Conservation (phyloP, 2,888 invertebrate genomes). For the Pammene fasciana region DNA sequence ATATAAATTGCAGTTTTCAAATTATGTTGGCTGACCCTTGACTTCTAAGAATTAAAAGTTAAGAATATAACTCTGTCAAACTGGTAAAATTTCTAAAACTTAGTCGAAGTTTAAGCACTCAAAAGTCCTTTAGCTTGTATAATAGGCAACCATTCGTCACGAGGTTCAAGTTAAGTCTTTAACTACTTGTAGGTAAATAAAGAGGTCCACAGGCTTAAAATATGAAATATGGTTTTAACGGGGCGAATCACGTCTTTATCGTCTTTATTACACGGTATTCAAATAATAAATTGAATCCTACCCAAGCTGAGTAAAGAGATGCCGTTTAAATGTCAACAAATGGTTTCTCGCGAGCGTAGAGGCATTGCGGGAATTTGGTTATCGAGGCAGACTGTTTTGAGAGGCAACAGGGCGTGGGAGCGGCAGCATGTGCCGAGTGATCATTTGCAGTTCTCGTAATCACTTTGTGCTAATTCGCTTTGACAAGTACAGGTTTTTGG, state of each 20-base stretch:
- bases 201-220: not conserved
- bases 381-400: slow-evolving; percentile 21
- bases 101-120: too few species aligned
- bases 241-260: not conserved
- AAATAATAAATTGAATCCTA: slow-evolving; percentile 6
- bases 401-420: slow-evolving; percentile 31
- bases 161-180: not conserved
- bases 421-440: slow-evolving; percentile 19
- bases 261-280: not conserved
- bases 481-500: not conserved
- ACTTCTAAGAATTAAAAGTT: too few species aligned
- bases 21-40: too few species aligned
- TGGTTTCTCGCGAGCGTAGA: not conserved
- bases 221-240: not conserved
- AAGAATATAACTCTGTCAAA: not conserved
- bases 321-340: slow-evolving; percentile 14
- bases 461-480: slow-evolving; percentile 12
- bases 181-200: not conserved
- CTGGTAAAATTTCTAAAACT: not conserved
- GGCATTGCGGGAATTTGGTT: slow-evolving; percentile 17
- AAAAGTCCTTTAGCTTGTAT: not conserved
- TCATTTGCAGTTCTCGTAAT: slow-evolving; percentile 21
- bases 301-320: not conserved
- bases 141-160: not conserved
- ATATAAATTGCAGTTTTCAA: too few species aligned